A percentile compares a stretch with the other conserved stretches of the same genome.
phyloP scores from a whole-genome alignment of 2,888 invertebrate genomes.

The Neoitamus cyanurus region DNA sequence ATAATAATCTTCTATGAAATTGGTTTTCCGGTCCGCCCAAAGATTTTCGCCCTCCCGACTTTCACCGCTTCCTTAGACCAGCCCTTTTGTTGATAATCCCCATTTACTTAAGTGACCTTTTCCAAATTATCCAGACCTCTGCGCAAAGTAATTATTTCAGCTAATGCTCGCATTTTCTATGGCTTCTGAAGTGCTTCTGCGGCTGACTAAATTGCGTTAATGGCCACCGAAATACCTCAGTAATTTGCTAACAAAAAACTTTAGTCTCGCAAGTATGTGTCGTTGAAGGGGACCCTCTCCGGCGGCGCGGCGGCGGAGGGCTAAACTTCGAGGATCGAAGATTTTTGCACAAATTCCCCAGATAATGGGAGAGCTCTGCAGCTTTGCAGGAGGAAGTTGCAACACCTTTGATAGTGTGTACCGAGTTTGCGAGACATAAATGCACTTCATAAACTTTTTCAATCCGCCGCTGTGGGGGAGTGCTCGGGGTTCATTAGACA shows the following conservation, averaged over 20 bases:
- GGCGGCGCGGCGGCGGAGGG: neutral
- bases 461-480: neutral
- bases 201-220: conserved; percentile 19
- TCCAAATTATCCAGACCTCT: conserved; percentile 20
- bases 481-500: neutral
- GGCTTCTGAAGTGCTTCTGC: conserved; percentile 10
- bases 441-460: neutral
- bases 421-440: neutral
- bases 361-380: neutral
- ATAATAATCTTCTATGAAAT: conserved; percentile 19
- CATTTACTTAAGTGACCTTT: conserved; percentile 35
- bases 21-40: neutral
- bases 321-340: neutral
- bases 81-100: conserved; percentile 19
- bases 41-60: neutral
- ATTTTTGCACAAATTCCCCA: neutral
- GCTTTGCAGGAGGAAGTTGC: neutral
- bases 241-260: conserved; percentile 12
- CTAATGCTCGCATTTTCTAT: conserved; percentile 17
- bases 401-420: neutral
- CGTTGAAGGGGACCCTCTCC: neutral
- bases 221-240: conserved; percentile 2
- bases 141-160: conserved; percentile 15
- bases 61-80: neutral
- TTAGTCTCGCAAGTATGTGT: neutral